Base-by-base conservation (phyloP, 2,888 invertebrate species). In the Cantharis nigra region DNA sequence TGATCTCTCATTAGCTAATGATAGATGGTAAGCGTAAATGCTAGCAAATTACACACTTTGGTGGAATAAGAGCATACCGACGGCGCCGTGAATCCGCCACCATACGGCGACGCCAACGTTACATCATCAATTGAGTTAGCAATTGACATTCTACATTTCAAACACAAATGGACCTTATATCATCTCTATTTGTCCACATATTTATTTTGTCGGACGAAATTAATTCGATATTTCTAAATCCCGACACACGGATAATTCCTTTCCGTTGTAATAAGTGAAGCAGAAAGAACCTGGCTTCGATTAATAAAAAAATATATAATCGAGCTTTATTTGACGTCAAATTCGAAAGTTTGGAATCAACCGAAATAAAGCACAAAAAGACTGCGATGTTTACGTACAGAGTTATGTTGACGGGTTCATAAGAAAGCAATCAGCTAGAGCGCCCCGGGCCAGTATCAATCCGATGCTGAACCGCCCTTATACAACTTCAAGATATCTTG, bases 361-460 rank as follows among this genome's bases (percentile, higher is more conserved):
- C 26, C 63, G 62, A 71, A 28, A 80, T 69, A 73, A 76, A 77
- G 74, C 79, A 83, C 82, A 81, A 84, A 83, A 82, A 83, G 83
- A 75, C 75, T 72, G 80, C 77, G 80, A 83, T 84, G 84, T 84
- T 84, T 84, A 83, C 83, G 83, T 79, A 83, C 80, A 80, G 82
- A 83, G 83, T 84, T 84, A 85, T 83, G 84, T 84, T 85, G 85
- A 85, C 84, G 83, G 84, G 83, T 84, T 85, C 84, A 85, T 86
- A 85, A 85, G 89, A 89, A 90, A 90, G 90, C 91, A 91, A 91
- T 90, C 90, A 90, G 89, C 89, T 88, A 88, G 88, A 87, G 80
- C 78, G 84, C 83, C 85, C 82, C 82, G 81, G 82, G 83, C 81
- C 89, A 79, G 83, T 84, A 82, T 82, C 82, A 82, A 82, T 82